phyloP scores from a whole-genome alignment of 1,140 invertebrate species.

The Oscheius sp. region DNA sequence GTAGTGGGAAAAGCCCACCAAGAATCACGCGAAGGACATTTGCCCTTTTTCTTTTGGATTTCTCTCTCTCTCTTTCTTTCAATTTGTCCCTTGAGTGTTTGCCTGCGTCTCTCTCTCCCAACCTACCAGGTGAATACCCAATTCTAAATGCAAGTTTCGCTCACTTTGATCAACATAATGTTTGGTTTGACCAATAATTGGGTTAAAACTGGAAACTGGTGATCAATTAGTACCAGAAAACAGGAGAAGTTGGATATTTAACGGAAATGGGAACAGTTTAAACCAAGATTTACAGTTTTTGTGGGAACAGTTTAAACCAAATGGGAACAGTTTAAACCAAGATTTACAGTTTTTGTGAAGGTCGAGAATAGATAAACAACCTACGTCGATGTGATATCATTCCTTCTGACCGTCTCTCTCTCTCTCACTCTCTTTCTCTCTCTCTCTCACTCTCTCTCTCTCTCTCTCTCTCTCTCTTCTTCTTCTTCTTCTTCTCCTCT shows the following conservation, averaged over 20 bases:
- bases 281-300: neutral
- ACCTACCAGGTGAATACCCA: neutral
- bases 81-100: neutral
- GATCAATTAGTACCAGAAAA: too few species aligned
- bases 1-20: neutral
- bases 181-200: neutral
- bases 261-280: neutral
- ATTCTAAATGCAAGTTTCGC: neutral
- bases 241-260: too few species aligned
- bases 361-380: neutral
- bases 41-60: neutral
- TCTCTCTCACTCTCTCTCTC: too few species aligned
- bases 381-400: too few species aligned
- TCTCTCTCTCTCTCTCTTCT: neutral
- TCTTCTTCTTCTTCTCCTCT: neutral
- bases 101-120: neutral
- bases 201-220: too few species aligned
- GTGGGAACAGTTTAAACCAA: neutral
- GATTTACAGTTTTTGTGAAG: neutral
- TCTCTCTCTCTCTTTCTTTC: neutral
- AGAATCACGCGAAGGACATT: neutral
- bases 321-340: neutral
- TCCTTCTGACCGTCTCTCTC: too few species aligned
- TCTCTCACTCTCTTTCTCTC: neutral
- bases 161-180: neutral